Evolutionary conservation across 2,888 invertebrate genomes (phyloP).

Genomic region (Polydrusus tereticollis): DNA sequence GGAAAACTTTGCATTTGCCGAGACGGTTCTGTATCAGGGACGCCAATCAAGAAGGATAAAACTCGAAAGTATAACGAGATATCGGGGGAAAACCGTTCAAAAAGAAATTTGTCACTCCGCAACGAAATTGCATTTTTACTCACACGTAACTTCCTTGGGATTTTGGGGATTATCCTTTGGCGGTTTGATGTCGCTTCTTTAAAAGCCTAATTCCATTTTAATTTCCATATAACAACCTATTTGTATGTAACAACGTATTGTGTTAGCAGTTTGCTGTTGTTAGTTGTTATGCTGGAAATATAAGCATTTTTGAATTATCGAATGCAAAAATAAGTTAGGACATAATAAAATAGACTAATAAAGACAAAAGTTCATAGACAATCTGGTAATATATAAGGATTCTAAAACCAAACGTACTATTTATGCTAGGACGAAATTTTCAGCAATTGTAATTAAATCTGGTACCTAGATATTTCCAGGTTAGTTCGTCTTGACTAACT

Average conservation of each 20-base stretch:
- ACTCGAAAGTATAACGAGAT: constrained; percentile 48
- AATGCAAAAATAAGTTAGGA: too few species aligned
- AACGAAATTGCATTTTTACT: constrained; percentile 52
- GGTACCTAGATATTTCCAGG: too few species aligned
- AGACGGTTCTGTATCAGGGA: constrained; percentile 36
- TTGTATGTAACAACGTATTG: constrained; percentile 5
- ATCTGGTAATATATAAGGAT: too few species aligned
- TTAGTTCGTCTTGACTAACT: too few species aligned
- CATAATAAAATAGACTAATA: too few species aligned
- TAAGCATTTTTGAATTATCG: too few species aligned
- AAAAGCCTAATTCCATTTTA: constrained; percentile 49
- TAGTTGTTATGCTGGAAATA: too few species aligned
- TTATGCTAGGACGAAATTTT: too few species aligned
- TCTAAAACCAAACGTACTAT: too few species aligned
- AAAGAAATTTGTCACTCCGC: constrained; percentile 50
- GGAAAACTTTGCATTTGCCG: constrained; percentile 8
- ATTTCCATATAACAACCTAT: constrained; percentile 41
- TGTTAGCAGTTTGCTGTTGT: too few species aligned
- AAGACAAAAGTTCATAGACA: too few species aligned
- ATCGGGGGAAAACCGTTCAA: constrained; percentile 46
- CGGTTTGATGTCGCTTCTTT: constrained; percentile 46
- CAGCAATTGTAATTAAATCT: too few species aligned
- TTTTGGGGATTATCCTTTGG: constrained; percentile 48
- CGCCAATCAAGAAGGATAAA: constrained; percentile 43
- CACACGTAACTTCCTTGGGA: constrained; percentile 46